Base-by-base conservation (phyloP, 2,113 vertebrate genomes). In the Cynoglossus semilaevis region DNA sequence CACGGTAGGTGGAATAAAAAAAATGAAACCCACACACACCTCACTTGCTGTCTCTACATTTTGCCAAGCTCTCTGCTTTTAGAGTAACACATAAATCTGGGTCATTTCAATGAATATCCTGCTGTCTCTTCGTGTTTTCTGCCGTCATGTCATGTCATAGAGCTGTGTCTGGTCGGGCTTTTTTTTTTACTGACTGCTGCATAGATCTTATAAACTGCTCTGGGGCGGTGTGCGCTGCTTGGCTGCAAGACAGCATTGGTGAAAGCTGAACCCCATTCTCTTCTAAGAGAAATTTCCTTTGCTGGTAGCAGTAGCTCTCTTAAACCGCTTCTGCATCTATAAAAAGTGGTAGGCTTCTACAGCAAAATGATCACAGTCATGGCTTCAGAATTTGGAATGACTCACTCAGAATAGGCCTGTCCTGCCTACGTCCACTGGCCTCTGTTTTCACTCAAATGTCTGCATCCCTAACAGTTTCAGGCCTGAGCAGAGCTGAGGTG, bases 251-350 rank as follows among this genome's bases (percentile, higher is more conserved):
- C 62, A 51, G 67, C 56, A 66, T 52, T 73, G 47, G 38, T 67
- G 70, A 64, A 45, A 81, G 49, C 65, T 69, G 57, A 77, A 71
- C 68, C 66, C 44, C 6, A 9, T 43, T 44, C 51, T 52, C 46
- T 58, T 63, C 54, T 72, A 58, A 66, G 51, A 72, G 66, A 79
- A 44, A 71, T 74, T 83, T 76, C 52, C 67, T 76, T 50, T 67
- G 44, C 67, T 74, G 53, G 56, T 76, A 62, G 77, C 56, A 82
- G 61, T 40, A 54, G 51, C 44, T 78, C 42, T 70, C 41, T 60
- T 64, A n/a, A 59, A 79, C 68, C 45, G 66, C 11, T 11, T 5
- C 37, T 40, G 22, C 22, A 29, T 29, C 22, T 6, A 6, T 29
- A 29, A 4, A 6, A 29, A 29, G 22, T 29, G 22, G 22, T 29